Base-by-base conservation (phyloP, 2,797 vertebrate genomes). In the Amphiprion clarkii region DNA sequence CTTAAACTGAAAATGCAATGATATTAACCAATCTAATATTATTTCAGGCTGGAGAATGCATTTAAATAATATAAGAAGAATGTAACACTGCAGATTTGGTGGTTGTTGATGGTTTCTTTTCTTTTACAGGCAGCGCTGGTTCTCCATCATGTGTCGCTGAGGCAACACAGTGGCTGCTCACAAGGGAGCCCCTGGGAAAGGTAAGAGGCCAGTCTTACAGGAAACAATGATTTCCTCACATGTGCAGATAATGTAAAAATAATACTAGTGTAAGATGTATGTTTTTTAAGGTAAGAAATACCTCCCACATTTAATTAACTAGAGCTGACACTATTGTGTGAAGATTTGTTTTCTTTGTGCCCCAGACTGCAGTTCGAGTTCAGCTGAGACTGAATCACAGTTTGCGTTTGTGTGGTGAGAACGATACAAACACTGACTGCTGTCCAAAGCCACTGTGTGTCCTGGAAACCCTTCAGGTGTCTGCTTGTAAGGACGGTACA, bases 401-500 rank as follows among this genome's bases (percentile, higher is more conserved):
- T 33, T 90, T 95, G 53, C 90, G 85, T 21, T 40, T 95, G 60
- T 99, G 98, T 84, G 74, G 75, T 12, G 88, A 88, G 27, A 92
- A 93, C 71, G 79, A 90, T 0, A 95, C 94, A 0, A 81, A 85
- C 78, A 89, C 93, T 0, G 89, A 94, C 74, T 96, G 96, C 88
- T 97, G 96, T 74, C 12, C 74, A 2, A 79, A 90, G 23, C 80
- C 88, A 0, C 93, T 96, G 0, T 99, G 98, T 6, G 16, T 97
- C 21, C 33, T 96, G 65, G 96, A 97, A 68, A 92, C 94, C 0
- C 92, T 99, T 54, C 95, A 94, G 82, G 87, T 99, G 61, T 94
- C 95, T 0, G 98, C 97, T 0, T 97, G 97, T 82, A 84, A 0
- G 49, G 88, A 74, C 0, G 72, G 87, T 1, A 73, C 21, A 27